These are phyloP conservation scores for Pionites leucogaster DNA, from an alignment of 2,113 vertebrate species.

Conservation along the genomic window DNA sequence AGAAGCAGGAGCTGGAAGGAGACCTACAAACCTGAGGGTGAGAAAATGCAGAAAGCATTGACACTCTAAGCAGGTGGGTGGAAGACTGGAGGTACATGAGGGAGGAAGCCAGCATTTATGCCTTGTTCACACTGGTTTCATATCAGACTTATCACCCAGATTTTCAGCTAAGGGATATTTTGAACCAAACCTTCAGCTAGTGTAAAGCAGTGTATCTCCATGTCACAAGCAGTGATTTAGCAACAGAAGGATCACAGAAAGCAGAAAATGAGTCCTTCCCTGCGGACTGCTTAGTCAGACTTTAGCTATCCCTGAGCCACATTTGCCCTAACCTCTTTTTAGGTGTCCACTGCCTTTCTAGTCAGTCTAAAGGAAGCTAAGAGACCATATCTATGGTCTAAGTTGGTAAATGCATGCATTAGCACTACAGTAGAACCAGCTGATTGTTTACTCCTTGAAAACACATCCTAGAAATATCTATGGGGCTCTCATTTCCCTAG, in stretches of 20 bases:
- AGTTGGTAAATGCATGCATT: not conserved
- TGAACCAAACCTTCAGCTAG: not conserved
- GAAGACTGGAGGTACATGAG: not conserved
- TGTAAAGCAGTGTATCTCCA: not conserved
- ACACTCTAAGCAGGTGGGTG: fast-evolving
- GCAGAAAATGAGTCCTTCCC: not conserved
- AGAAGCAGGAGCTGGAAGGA: not conserved
- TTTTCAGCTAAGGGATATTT: not conserved
- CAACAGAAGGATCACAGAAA: not conserved
- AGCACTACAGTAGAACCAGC: not conserved
- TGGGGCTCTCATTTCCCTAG: not conserved
- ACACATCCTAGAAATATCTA: not conserved
- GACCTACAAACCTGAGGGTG: not conserved
- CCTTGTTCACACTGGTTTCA: not conserved
- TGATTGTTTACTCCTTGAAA: not conserved
- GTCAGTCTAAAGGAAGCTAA: not conserved
- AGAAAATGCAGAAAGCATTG: not conserved
- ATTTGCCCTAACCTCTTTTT: not conserved
- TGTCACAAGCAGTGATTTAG: not conserved
- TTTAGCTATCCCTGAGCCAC: not conserved
- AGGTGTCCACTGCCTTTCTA: not conserved
- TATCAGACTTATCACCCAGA: not conserved
- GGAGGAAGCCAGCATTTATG: not conserved
- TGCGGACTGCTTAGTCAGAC: not conserved
- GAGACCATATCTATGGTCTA: not conserved